Percentiles rank a stretch among this genome's conserved stretches.
phyloP scores from a whole-genome alignment of 2,888 invertebrate genomes.

The Alviniconcha strummeri region DNA sequence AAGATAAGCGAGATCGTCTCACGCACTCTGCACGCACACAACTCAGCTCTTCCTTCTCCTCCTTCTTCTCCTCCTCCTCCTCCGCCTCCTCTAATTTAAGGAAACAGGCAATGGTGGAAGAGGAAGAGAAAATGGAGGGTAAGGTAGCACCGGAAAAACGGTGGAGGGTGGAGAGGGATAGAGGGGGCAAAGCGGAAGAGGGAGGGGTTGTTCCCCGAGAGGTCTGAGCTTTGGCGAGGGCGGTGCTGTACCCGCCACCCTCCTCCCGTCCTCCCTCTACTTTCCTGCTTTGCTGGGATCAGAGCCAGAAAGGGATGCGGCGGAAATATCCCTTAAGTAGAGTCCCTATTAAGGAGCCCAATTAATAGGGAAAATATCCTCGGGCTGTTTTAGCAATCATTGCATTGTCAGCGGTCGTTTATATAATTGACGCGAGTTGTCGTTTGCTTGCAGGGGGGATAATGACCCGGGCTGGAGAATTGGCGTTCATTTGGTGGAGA shows the following conservation, averaged over 20 bases:
- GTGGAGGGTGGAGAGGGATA: background rate
- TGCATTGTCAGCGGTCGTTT: constrained; percentile 36
- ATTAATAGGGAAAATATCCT: constrained; percentile 34
- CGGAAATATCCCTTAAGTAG: constrained; percentile 38
- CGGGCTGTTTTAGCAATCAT: constrained; percentile 35
- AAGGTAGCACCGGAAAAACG: background rate
- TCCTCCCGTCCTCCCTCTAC: background rate
- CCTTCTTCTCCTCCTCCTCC: background rate
- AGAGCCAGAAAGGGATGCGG: constrained; percentile 30
- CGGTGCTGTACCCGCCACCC: background rate
- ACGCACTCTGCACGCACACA: background rate
- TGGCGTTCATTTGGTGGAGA: constrained; percentile 30
- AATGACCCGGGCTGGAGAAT: constrained; percentile 23
- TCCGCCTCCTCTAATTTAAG: background rate
- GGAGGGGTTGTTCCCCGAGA: background rate
- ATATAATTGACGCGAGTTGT: constrained; percentile 36
- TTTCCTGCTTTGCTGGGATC: constrained; percentile 10
- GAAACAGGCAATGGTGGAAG: constrained; percentile 23
- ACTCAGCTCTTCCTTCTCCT: background rate
- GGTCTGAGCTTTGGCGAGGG: background rate
- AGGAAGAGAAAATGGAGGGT: constrained; percentile 4
- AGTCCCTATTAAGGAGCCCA: constrained; percentile 36
- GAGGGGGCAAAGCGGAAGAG: background rate
- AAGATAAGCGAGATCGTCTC: background rate
- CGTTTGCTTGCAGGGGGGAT: constrained; percentile 36